Base-by-base conservation (phyloP, 2,113 vertebrate genomes). In the Anguilla japonica region DNA sequence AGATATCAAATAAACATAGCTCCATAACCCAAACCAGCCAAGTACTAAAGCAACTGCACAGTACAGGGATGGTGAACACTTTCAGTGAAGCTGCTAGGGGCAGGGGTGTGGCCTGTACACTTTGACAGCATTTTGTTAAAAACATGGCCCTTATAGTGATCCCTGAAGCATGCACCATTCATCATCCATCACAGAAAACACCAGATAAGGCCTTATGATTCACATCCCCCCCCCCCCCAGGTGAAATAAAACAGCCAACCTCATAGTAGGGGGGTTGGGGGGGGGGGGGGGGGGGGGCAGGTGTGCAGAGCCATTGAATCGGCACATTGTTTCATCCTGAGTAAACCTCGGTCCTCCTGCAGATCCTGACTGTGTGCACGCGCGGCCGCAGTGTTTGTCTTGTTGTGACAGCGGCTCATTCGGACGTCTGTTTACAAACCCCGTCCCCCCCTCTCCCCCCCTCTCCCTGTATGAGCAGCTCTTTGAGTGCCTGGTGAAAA, bases 231-330 rank as follows among this genome's bases (percentile, higher is more conserved):
- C 18, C 46, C 2, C 80, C 79, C 85, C 43, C 41, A 34, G 60
- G 29, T 83, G 82, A 79, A 41, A 87, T 60, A 87, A 67, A 83
- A 53, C 43, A 87, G 46, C 22, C 56, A 83, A 41, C 16, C 60
- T 22, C 20, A 26, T 57, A 34, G n/a, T 43, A 79, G 83, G 1
- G 46, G n/a, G 34, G 81, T 26, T n/a, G 83, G 1, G 46, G 83
- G 1, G 46, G n/a, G n/a, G 41, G 84, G 34, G 41, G 67, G 39
- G 26, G 8, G 20, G n/a, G n/a, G 71, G 22, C 86, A 87, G 86
- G 82, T 87, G 86, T 67, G 39, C 71, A 39, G 41, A 2, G 8
- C 41, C 34, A 29, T 82, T 83, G 67, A 78, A 87, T 87, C 2
- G 16, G 26, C 40, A 29, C 71, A 85, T 79, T 85, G 84, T 85